Base-by-base conservation (phyloP, 2,888 invertebrate genomes). In the Drosophila cracens region DNA sequence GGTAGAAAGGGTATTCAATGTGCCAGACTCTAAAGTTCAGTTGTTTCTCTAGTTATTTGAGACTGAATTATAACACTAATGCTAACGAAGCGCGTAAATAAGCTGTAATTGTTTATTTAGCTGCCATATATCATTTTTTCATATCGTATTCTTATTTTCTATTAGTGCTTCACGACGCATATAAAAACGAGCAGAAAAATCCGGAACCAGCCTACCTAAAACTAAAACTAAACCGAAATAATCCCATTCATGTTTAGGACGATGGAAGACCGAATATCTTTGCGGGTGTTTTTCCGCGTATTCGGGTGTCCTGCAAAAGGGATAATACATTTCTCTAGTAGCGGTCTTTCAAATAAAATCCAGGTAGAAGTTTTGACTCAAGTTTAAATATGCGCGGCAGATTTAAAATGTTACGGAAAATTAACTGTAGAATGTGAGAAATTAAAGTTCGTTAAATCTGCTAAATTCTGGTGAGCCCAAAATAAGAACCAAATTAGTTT, bases 201-300 rank as follows among this genome's bases (percentile, higher is more conserved):
- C 61, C 80, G 70, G 77, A 82, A 70, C 36, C 49, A 54, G 13
- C 21, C 48, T 62, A 48, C 51, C 56, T 71, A 69, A 53, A 43
- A 48, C 56, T 71, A 69, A 53, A 43, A 38, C 53, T 68, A 70
- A 57, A 40, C 57, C 34, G 70, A 46, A 74, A 81, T 85, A 74
- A 81, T 85, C 77, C 74, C 83, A 87, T 87, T 87, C 79, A 81
- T 75, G 58, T 31, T 71, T 16, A 31, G 21, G 56, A 62, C 57
- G 25, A 25, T 46, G 25, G 25, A 25, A 60, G 49, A 59, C 40
- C 59, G 64, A 59, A 80, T 62, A 66, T 25, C 38, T 8, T 31
- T 29, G 48, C 61, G 34, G 71, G 70, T 29, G 54, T 74, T 70
- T 81, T 84, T 81, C 81, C 36, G 54, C 40, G 66, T 68, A 80